These are phyloP conservation scores for Rhinolophus ferrumequinum DNA, from an alignment of 2,113 vertebrate species.

Conservation along the genomic window DNA sequence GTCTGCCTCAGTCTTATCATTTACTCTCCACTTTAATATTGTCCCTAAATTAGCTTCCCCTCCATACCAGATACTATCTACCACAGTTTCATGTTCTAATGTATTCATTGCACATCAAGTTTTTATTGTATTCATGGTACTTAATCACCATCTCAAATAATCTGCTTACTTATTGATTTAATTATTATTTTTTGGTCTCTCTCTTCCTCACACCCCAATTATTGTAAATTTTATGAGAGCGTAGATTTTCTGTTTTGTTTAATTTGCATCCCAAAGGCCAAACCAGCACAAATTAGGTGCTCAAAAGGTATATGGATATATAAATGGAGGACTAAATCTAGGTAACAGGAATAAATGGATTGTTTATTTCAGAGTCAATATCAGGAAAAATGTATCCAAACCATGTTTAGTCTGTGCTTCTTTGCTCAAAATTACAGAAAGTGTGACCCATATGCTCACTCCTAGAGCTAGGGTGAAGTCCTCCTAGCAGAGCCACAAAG, in stretches of 20 bases:
- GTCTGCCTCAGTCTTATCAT: not conserved
- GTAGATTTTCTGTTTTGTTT: not conserved
- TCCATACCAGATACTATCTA: not conserved
- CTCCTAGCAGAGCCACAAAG: not conserved
- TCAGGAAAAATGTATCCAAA: not conserved
- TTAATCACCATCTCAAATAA: slow-evolving; percentile 2
- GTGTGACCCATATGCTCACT: not conserved
- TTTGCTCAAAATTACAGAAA: not conserved
- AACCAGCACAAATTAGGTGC: not conserved
- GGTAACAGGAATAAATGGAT: not conserved
- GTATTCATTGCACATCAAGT: not conserved
- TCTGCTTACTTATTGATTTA: not conserved
- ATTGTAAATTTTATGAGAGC: not conserved
- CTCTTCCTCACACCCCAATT: not conserved
- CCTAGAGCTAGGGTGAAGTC: not conserved
- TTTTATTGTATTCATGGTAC: not conserved
- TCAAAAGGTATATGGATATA: not conserved
- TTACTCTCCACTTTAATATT: not conserved
- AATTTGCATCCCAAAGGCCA: not conserved
- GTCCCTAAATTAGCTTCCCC: not conserved
- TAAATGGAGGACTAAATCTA: not conserved
- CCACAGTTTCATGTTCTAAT: not conserved
- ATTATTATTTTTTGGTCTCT: not conserved
- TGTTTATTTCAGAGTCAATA: not conserved
- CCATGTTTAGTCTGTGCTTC: not conserved